Evolutionary conservation across 1,140 invertebrate species (phyloP).

Genomic region (Lepidotrigona ventralis): DNA sequence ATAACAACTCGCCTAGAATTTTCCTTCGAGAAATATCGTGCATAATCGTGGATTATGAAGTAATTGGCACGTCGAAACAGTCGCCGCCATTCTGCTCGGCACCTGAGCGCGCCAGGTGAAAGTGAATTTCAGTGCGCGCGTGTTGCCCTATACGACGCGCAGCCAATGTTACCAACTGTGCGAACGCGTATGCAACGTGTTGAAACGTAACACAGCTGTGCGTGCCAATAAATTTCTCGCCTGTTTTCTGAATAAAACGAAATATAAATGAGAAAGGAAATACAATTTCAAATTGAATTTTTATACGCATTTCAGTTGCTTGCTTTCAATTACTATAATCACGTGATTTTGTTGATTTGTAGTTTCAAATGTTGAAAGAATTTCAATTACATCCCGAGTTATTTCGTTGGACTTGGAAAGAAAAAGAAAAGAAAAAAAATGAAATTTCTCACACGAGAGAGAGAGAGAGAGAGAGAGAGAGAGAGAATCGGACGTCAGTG

Average conservation of each 20-base stretch:
- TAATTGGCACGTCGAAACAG: conserved; percentile 63
- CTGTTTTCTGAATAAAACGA: too few species aligned
- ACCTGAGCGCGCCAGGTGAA: conserved; percentile 63
- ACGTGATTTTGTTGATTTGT: too few species aligned
- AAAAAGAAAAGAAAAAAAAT: neutral
- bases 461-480: too few species aligned
- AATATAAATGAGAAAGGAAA: too few species aligned
- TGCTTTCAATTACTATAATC: too few species aligned
- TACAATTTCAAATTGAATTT: too few species aligned
- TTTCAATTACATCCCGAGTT: too few species aligned
- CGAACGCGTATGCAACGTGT: neutral
- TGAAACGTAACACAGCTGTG: neutral
- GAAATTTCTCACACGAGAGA: rapidly evolving
- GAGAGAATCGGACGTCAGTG: neutral
- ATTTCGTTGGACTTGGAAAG: too few species aligned
- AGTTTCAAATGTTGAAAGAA: too few species aligned
- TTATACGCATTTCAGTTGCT: too few species aligned
- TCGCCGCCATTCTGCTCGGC: conserved; percentile 38
- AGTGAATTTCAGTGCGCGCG: conserved; percentile 69
- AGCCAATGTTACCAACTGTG: conserved; percentile 31
- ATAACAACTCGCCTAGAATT: conserved; percentile 31
- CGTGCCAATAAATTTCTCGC: too few species aligned
- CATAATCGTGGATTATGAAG: conserved; percentile 54
- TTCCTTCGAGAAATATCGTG: conserved; percentile 51
- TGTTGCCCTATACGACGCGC: conserved; percentile 35